These are phyloP conservation scores for Stomatorhinus walkeri DNA, from an alignment of 2,797 vertebrate genomes.

Conservation along the genomic window DNA sequence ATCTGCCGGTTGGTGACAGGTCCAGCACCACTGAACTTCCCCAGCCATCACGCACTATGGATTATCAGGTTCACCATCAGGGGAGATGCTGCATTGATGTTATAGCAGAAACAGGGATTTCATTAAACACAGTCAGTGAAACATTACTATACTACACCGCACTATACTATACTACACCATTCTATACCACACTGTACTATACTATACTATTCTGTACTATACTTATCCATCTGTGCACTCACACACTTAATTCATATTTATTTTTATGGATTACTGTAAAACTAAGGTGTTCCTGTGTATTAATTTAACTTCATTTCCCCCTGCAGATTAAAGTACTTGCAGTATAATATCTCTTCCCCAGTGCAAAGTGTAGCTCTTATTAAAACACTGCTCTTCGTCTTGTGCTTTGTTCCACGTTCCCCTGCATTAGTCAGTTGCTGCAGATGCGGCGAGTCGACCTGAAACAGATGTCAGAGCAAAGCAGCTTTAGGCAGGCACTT, in stretches of 20 bases:
- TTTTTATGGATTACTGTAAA: not conserved
- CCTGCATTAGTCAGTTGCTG: not conserved
- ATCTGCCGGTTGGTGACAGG: constrained; percentile 50
- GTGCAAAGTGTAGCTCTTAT: not conserved
- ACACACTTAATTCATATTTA: not conserved
- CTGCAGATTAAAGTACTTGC: not conserved
- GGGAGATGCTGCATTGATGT: constrained; percentile 17
- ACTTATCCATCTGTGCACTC: not conserved
- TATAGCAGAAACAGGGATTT: constrained; percentile 29
- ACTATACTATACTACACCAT: not conserved
- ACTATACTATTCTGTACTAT: not conserved
- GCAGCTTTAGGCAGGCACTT: not conserved
- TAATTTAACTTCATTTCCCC: not conserved
- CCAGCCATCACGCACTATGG: not conserved
- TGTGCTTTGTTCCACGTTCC: not conserved
- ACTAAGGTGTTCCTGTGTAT: not conserved
- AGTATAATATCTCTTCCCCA: not conserved
- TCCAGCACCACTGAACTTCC: constrained; percentile 40
- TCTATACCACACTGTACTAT: not conserved
- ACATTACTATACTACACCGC: not conserved
- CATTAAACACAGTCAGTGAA: not conserved
- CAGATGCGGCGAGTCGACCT: not conserved
- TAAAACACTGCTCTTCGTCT: not conserved
- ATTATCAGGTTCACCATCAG: constrained; percentile 34
- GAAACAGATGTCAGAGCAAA: not conserved